phyloP scores from a whole-genome alignment of 2,888 invertebrate species.

The Sminthurides aquaticus region DNA sequence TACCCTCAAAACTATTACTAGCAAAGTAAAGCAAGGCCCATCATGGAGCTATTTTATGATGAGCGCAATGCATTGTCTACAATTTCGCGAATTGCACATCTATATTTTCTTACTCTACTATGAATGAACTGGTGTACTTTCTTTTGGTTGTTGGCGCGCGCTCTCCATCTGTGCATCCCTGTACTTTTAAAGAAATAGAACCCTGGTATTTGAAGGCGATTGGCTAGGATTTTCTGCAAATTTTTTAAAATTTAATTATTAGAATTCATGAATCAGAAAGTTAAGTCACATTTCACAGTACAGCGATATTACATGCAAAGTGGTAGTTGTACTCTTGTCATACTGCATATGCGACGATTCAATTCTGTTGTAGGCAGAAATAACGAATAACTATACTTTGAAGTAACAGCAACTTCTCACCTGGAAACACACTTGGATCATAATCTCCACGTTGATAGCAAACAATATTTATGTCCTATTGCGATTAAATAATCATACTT shows the following conservation, averaged over 20 bases:
- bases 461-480: too few species aligned
- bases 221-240: conserved; percentile 24
- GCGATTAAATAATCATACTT: too few species aligned
- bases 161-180: too few species aligned
- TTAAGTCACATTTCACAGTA: conserved; percentile 42
- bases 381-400: background rate
- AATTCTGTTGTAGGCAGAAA: background rate
- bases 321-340: background rate
- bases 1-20: too few species aligned
- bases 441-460: too few species aligned
- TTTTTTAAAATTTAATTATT: conserved; percentile 39
- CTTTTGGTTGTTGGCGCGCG: too few species aligned
- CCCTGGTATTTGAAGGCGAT: background rate
- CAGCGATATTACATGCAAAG: conserved; percentile 12
- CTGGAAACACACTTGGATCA: too few species aligned
- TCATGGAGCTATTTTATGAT: too few species aligned
- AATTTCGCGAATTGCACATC: too few species aligned
- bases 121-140: background rate
- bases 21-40: too few species aligned
- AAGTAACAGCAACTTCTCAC: too few species aligned
- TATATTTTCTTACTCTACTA: too few species aligned
- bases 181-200: background rate
- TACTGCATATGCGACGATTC: background rate
- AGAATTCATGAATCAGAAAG: conserved; percentile 41
- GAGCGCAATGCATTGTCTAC: background rate